Evolutionary conservation across 1,140 invertebrate genomes (phyloP).

Genomic region (Drosophila murphyi): DNA sequence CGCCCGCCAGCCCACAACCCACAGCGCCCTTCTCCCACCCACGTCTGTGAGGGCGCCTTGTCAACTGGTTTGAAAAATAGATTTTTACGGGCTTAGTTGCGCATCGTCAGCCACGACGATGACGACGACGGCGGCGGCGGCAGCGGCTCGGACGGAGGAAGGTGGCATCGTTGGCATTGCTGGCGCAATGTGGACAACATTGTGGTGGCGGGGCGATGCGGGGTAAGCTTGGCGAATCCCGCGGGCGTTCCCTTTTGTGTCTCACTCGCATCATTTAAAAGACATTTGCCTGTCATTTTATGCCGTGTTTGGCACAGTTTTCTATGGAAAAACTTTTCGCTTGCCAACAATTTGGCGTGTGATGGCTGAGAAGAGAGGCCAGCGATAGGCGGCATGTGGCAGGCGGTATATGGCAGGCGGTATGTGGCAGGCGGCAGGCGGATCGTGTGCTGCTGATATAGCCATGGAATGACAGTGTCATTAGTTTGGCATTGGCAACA

Average conservation of each 20-base stretch:
- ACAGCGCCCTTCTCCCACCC: background rate
- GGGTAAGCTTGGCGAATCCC: conserved; percentile 55
- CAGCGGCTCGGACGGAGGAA: conserved; percentile 2
- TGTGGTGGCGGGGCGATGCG: conserved; percentile 4
- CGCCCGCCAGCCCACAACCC: background rate
- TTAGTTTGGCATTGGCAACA: conserved; percentile 82
- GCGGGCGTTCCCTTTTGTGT: conserved; percentile 80
- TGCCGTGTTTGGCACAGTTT: conserved; percentile 82
- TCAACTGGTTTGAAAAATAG: conserved; percentile 82
- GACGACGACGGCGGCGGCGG: conserved; percentile 1
- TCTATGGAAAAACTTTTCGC: conserved; percentile 52
- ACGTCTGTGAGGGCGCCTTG: conserved; percentile 54
- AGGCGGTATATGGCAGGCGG: too few relatives aligned
- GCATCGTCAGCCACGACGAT: conserved; percentile 76
- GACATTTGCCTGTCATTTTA: conserved; percentile 83
- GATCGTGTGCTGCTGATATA: conserved; percentile 12
- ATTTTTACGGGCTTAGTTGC: conserved; percentile 82
- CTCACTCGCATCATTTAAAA: conserved; percentile 82
- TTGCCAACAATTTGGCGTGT: conserved; percentile 37
- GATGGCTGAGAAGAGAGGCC: background rate
- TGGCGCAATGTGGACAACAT: conserved; percentile 35
- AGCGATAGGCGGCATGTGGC: background rate
- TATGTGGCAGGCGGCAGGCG: background rate
- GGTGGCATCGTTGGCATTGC: conserved; percentile 42
- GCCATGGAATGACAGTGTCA: conserved; percentile 54